phyloP scores from a whole-genome alignment of 2,888 invertebrate species.

The Eledona agricola region DNA sequence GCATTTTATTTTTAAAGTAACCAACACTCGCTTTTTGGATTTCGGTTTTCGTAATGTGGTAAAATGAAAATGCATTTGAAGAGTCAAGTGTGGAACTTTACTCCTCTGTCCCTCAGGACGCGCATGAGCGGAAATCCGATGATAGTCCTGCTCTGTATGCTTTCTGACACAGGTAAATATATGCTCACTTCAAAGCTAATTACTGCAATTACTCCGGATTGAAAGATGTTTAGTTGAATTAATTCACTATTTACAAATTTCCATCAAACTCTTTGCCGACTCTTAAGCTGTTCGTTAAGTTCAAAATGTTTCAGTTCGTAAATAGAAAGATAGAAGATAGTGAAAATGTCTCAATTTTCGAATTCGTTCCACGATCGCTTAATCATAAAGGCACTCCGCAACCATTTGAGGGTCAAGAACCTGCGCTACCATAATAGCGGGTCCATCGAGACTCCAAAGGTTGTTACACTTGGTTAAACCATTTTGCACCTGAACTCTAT shows the following conservation, averaged over 20 bases:
- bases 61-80: too few relatives aligned
- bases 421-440: slow-evolving; percentile 4
- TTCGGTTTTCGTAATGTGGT: neutral
- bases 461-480: slow-evolving; percentile 17
- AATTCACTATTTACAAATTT: slow-evolving; percentile 5
- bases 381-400: too few relatives aligned
- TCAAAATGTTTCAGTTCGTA: too few relatives aligned
- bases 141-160: too few relatives aligned
- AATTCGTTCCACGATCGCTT: too few relatives aligned
- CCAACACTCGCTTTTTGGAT: slow-evolving; percentile 11
- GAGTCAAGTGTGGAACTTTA: neutral
- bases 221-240: slow-evolving; percentile 18
- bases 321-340: too few relatives aligned
- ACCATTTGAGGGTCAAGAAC: slow-evolving; percentile 17
- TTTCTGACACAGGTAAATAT: slow-evolving; percentile 9
- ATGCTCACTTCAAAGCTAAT: slow-evolving; percentile 13
- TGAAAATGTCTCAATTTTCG: too few relatives aligned
- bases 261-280: too few relatives aligned
- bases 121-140: slow-evolving; percentile 7
- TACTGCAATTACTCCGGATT: slow-evolving; percentile 13
- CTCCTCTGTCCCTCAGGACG: neutral
- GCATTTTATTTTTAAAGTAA: slow-evolving; percentile 28
- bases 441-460: slow-evolving; percentile 4
- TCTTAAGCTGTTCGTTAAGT: too few relatives aligned
- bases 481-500: slow-evolving; percentile 6